These are phyloP conservation scores for Siniperca chuatsi DNA, from an alignment of 2,113 vertebrate species.

Conservation along the genomic window DNA sequence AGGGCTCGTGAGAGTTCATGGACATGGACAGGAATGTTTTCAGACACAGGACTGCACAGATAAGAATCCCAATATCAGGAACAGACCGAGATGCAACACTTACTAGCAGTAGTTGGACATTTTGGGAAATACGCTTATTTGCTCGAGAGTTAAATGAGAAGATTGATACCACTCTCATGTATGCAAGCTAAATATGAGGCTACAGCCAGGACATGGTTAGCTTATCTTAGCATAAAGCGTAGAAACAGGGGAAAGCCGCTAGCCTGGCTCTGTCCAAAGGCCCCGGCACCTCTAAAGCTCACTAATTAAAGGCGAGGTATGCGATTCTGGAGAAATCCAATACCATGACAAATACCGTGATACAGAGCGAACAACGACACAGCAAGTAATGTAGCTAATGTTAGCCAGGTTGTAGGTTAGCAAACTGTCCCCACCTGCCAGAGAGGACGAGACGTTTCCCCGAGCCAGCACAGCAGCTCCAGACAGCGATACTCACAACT, in stretches of 20 bases:
- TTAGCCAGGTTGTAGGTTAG: too few relatives aligned
- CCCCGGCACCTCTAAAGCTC: neutral
- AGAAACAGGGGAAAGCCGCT: neutral
- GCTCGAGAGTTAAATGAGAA: neutral
- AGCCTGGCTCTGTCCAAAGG: neutral
- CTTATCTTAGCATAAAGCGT: neutral
- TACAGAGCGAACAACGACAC: too few relatives aligned
- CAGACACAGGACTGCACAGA: neutral
- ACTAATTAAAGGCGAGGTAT: neutral
- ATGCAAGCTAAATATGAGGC: neutral
- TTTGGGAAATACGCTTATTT: neutral
- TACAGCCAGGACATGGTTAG: neutral
- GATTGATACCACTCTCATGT: neutral
- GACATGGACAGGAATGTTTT: neutral
- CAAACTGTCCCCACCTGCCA: too few relatives aligned
- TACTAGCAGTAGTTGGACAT: neutral
- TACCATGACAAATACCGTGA: too few relatives aligned
- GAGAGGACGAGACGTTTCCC: too few relatives aligned
- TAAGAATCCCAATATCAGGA: constrained; percentile 10
- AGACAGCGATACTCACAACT: too few relatives aligned
- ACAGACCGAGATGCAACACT: neutral
- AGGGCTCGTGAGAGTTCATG: constrained; percentile 5
- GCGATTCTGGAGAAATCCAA: too few relatives aligned
- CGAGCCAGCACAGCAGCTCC: too few relatives aligned
- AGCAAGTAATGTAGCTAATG: too few relatives aligned